Evolutionary conservation across 2,113 vertebrate genomes (phyloP).

Genomic region (Paradoxurus hermaphroditus): DNA sequence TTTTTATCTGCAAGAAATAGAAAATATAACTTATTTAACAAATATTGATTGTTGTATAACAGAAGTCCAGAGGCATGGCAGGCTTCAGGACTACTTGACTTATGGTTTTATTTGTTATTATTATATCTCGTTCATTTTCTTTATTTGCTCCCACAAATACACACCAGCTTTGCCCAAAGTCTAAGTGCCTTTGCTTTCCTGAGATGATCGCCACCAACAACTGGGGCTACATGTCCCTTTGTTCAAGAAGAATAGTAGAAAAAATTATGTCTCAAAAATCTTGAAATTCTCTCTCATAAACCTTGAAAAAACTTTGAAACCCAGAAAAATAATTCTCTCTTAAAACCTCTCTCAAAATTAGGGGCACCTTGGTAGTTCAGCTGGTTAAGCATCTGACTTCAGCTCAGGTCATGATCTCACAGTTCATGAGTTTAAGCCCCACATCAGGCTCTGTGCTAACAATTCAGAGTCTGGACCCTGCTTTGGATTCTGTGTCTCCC

Average conservation of each 20-base stretch:
- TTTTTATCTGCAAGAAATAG: neutral
- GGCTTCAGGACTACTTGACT: neutral
- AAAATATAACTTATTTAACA: constrained; percentile 11
- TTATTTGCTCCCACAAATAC: neutral
- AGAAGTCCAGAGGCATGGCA: neutral
- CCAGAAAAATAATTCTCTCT: too few relatives aligned
- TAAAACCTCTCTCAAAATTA: too few relatives aligned
- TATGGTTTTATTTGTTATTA: constrained; percentile 16
- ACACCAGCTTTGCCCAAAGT: neutral
- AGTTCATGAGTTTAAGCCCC: too few relatives aligned
- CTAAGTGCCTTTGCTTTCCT: neutral
- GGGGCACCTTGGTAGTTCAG: too few relatives aligned
- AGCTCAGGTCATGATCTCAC: too few relatives aligned
- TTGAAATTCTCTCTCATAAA: neutral
- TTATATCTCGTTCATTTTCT: neutral
- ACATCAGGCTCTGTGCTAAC: too few relatives aligned
- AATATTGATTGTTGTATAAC: neutral
- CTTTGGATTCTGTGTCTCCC: too few relatives aligned
- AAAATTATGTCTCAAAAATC: constrained; percentile 13
- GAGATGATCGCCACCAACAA: neutral
- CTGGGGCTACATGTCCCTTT: neutral
- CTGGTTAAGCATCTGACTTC: too few relatives aligned
- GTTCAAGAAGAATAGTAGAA: neutral
- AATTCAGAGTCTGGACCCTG: too few relatives aligned
- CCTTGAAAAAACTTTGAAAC: too few relatives aligned